Conservation (phyloP, 1,140 invertebrate species). For the Heliconius melpomene region DNA sequence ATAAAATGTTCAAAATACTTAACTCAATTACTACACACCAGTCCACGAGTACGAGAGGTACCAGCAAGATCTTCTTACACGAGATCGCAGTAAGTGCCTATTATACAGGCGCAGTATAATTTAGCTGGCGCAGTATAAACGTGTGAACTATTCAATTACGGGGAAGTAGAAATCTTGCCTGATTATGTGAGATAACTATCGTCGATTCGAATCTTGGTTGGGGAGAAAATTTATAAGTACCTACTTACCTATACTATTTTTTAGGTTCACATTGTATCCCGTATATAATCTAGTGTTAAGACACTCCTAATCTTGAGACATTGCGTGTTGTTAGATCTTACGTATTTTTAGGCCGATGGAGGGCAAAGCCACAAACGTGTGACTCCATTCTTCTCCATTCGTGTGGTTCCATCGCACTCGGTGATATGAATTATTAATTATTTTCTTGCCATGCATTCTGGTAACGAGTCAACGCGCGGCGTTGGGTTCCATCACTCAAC, state of each 20-base stretch:
- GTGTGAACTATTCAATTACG: constrained; percentile 12
- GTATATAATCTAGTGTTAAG: too few species aligned
- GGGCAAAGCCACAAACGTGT: too few species aligned
- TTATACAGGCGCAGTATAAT: constrained; percentile 12
- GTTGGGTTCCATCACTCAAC: not conserved
- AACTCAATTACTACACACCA: not conserved
- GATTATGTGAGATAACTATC: not conserved
- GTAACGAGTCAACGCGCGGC: not conserved
- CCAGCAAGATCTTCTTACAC: not conserved
- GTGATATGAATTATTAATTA: not conserved
- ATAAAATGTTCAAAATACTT: not conserved
- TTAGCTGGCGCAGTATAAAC: constrained; percentile 2
- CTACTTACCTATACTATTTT: too few species aligned
- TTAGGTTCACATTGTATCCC: too few species aligned
- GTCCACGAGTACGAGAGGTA: not conserved
- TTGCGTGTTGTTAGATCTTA: too few species aligned
- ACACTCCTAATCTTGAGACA: too few species aligned
- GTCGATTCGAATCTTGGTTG: not conserved
- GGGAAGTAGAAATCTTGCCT: not conserved
- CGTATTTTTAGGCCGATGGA: too few species aligned
- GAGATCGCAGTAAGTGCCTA: constrained; percentile 1
- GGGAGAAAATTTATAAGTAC: not conserved
- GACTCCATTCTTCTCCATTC: too few species aligned
- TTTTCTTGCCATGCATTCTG: not conserved
- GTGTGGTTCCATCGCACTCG: too few species aligned